Conservation (phyloP, 2,888 invertebrate genomes). For the Campoplex nolae region DNA sequence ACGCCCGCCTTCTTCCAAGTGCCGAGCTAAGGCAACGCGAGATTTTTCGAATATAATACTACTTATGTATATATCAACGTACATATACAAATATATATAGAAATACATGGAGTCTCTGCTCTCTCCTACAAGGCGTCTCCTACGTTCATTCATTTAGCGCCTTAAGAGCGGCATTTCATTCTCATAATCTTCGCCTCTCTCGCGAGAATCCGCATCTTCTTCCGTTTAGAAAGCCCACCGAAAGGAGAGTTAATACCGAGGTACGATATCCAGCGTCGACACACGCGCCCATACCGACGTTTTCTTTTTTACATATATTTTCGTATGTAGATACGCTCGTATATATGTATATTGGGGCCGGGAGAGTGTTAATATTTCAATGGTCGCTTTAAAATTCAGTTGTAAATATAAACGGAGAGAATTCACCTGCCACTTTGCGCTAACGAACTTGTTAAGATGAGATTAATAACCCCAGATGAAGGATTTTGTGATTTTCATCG, state of each 20-base stretch:
- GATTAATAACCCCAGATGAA: constrained; percentile 74
- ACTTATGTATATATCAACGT: constrained; percentile 5
- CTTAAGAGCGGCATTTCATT: constrained; percentile 37
- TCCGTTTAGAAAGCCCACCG: constrained; percentile 59
- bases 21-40: constrained; percentile 19
- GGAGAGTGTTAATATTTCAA: constrained; percentile 57
- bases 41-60: constrained; percentile 52
- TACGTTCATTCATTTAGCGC: constrained; percentile 26
- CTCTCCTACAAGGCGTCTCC: constrained; percentile 5
- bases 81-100: constrained; percentile 1
- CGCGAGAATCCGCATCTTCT: constrained; percentile 22
- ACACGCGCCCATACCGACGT: constrained; percentile 32
- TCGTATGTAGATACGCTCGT: not conserved
- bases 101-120: constrained; percentile 12
- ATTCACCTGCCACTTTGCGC: constrained; percentile 64
- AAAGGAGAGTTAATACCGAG: constrained; percentile 66
- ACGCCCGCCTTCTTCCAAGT: constrained; percentile 46
- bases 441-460: constrained; percentile 73
- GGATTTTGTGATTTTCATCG: constrained; percentile 52
- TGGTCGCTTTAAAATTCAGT: constrained; percentile 66
- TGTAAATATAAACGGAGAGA: constrained; percentile 56
- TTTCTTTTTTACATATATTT: not conserved
- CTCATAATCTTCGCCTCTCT: constrained; percentile 43
- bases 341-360: not conserved
- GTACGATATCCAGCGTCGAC: constrained; percentile 59